A percentile compares a stretch with the other conserved stretches of the same genome.
Conservation (phyloP, 2,797 vertebrate species). For the Sebastes melanostomus region DNA sequence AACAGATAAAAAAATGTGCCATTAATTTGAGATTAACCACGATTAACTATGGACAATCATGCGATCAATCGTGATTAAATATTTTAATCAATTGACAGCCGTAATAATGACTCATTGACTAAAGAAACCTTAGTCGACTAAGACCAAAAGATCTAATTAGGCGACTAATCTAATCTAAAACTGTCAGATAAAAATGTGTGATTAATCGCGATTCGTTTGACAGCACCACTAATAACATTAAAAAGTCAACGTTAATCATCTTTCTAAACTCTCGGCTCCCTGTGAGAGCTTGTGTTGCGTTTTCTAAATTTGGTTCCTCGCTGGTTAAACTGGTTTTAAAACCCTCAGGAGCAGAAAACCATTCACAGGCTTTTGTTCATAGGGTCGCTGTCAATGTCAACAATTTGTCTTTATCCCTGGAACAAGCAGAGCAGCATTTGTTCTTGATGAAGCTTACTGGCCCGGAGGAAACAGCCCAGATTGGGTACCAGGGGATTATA, state of each 20-base stretch:
- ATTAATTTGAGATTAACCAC: no score
- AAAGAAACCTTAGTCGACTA: no score
- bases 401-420: neutral
- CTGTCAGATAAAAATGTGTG: neutral
- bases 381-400: neutral
- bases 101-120: no score
- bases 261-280: neutral
- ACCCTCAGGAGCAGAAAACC: constrained; percentile 13
- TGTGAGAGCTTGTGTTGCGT: neutral
- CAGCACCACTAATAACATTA: neutral
- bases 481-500: constrained; percentile 66
- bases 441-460: neutral
- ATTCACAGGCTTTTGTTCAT: neutral
- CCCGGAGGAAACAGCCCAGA: constrained; percentile 48
- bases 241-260: neutral
- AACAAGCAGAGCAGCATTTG: neutral
- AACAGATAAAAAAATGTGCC: no score
- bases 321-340: constrained; percentile 27
- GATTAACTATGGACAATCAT: no score
- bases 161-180: no score
- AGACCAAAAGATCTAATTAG: no score
- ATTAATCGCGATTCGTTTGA: neutral
- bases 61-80: no score
- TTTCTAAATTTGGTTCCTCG: neutral
- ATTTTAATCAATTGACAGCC: no score